Evolutionary conservation across 1,140 invertebrate genomes (phyloP), one percentile per base, ranked within the genome.

Genomic region (Aphaenogaster floridana): DNA sequence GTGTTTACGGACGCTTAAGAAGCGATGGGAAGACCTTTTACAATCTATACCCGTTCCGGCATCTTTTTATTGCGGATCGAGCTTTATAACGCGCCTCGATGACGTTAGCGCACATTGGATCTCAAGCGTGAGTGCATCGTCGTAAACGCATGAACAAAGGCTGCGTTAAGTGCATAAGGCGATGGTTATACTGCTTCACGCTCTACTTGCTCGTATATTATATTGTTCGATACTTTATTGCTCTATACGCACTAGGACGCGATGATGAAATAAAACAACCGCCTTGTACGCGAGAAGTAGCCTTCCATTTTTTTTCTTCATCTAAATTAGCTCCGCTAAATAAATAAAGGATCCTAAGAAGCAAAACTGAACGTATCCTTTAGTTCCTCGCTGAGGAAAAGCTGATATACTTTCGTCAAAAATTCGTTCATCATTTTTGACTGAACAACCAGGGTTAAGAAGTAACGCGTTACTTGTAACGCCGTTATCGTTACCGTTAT

Each of bases 61-160:
- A 50, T 8, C 11, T 69, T 80, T 76, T 63, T 54, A 42, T 66
- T 54, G n/a, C 6, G 39, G 61, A 50, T 74, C 28, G 17, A 61
- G 42, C 59, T 89, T 87, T 89, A 85, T 52, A 78, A 50, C 45
- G 34, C 21, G 45, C 45, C 39, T 69, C n/a, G 15, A 8, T 36
- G 17, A 42, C 6, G 57, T 79, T 63, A 59, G 7, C 8, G n/a
- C 68, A 52, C 57, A 66, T 66, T 64, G 74, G 83, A 85, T 59
- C 21, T 77, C 48, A n/a, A 63, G 66, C 42, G 34, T 50, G 68
- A 61, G 11, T 45, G 45, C n/a, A 76, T 74, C 79, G 42, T 76
- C 52, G 17, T 87, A 68, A 87, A 76, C 39, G 15, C 52, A 52
- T 21, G n/a, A 39, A 85, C 64, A 72, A 84, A 85, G 50, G n/a